A percentile compares a stretch with the other conserved stretches of the same genome.
phyloP scores from a whole-genome alignment of 2,113 vertebrate genomes.

The Nymphicus hollandicus region DNA sequence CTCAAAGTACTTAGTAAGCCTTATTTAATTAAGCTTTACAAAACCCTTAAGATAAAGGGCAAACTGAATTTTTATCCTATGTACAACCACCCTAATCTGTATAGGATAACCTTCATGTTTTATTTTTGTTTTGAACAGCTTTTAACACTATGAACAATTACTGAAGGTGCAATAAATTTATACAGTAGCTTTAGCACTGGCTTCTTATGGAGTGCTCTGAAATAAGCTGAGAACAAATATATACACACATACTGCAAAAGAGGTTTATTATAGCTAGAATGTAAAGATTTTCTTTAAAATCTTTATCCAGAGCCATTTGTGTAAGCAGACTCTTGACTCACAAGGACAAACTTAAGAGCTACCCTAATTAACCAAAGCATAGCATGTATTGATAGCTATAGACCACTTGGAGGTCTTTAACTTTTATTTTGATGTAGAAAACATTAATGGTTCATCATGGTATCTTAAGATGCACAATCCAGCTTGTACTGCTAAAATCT shows the following conservation, averaged over 20 bases:
- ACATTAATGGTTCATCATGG: background rate
- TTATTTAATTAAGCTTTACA: conserved; percentile 1
- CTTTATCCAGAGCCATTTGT: background rate
- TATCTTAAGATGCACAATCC: background rate
- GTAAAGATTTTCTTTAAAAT: background rate
- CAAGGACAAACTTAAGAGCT: background rate
- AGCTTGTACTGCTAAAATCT: background rate
- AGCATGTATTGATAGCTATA: background rate
- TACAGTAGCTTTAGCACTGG: background rate
- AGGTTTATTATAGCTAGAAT: background rate
- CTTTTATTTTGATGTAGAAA: background rate
- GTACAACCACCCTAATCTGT: background rate
- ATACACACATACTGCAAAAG: background rate
- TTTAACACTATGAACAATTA: background rate
- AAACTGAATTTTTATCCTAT: background rate
- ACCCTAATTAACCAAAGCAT: background rate
- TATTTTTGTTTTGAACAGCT: background rate
- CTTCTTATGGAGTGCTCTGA: background rate
- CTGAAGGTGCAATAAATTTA: background rate
- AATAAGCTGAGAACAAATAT: background rate
- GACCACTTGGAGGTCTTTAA: background rate
- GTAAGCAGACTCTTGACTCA: background rate
- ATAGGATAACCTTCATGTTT: background rate
- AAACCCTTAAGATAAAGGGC: background rate
- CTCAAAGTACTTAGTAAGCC: background rate